Evolutionary conservation across 2,888 invertebrate species (phyloP).

Genomic region (Cremastobaeus sp.): DNA sequence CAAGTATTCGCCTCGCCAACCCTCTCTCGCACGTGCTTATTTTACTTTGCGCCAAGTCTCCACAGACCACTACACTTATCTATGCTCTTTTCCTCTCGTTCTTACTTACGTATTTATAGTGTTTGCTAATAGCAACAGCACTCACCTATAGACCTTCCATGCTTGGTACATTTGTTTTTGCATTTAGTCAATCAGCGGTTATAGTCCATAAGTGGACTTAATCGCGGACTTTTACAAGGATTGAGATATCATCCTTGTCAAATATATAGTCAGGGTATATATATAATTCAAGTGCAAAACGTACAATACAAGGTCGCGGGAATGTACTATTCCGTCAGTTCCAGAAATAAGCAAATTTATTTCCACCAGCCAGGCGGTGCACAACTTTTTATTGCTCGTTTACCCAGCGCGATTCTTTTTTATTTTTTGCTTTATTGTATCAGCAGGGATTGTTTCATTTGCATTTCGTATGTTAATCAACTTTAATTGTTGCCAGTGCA

Average conservation of each 20-base stretch:
- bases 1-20: conserved; percentile 30
- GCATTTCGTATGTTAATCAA: too few relatives aligned
- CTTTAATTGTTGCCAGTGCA: too few relatives aligned
- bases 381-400: conserved; percentile 5
- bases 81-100: conserved; percentile 12
- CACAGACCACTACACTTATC: conserved; percentile 46
- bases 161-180: conserved; percentile 1
- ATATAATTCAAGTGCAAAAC: conserved; percentile 21
- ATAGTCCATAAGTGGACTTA: neutral
- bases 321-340: conserved; percentile 4
- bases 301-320: conserved; percentile 16
- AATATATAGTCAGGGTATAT: conserved; percentile 1
- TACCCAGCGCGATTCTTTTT: neutral
- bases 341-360: conserved; percentile 35
- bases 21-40: conserved; percentile 39
- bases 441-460: too few relatives aligned
- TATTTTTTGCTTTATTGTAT: neutral
- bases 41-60: conserved; percentile 31
- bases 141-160: neutral
- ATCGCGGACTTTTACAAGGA: conserved; percentile 4
- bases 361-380: neutral
- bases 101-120: conserved; percentile 34
- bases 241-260: too few relatives aligned
- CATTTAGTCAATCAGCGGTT: neutral
- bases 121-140: conserved; percentile 10